Evolutionary conservation across 2,888 invertebrate genomes (phyloP), one percentile per base, ranked within the genome.

Genomic region (Lasioglossum malachurum): DNA sequence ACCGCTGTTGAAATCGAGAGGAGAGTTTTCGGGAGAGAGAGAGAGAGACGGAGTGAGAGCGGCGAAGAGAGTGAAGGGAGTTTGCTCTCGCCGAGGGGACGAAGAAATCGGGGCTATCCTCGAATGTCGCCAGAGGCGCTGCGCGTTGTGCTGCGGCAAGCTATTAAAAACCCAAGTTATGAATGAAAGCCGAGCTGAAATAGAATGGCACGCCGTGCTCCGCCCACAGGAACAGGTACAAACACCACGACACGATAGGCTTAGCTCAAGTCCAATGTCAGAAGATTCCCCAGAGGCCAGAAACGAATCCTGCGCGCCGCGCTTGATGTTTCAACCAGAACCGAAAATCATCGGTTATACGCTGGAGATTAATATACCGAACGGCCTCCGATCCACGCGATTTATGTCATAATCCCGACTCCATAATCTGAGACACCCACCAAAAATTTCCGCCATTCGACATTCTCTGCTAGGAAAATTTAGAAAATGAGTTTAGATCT

Each of bases 111-210:
- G 84, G 87, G 89, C 80, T 87, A 78, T 83, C 87, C 87, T 69
- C 78, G 78, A 83, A 87, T 86, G 81, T 91, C 88, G 93, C 91
- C 92, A 91, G 91, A 90, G 91, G 93, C 91, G 89, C 86, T 90
- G 80, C 84, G 83, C 80, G 83, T 82, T 88, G 69, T 90, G 89
- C 87, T 87, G 92, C 90, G 91, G 90, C 90, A 90, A 93, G 94
- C 94, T 94, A 94, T 94, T 94, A 94, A 94, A 95, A 94, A 94
- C 93, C 91, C 92, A 89, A 94, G 94, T 95, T 95, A 95, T 95
- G 95, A 95, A 95, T 95, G 95, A 94, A 95, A 94, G 93, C 93
- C 90, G 92, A 87, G 93, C 94, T 94, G 94, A 95, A 95, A 94
- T 95, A 95, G 95, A 95, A 94, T 94, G 94, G 94, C 94, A 94